Evolutionary conservation across 2,888 invertebrate genomes (phyloP), one percentile per base, ranked within the genome.

Genomic region (Ichneumoninae sp.): DNA sequence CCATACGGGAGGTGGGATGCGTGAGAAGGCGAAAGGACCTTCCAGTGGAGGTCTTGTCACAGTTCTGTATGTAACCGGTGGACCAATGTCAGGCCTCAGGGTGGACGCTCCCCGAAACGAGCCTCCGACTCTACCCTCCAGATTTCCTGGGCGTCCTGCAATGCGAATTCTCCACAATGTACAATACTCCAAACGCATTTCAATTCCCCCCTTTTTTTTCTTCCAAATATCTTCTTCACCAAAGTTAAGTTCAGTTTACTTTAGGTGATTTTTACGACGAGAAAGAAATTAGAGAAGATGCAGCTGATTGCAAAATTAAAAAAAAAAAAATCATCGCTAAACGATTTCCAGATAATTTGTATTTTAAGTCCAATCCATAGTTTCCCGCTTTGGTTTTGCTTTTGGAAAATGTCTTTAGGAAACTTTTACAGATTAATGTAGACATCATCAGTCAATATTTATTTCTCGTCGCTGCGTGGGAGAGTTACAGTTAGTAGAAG

Each of bases 11-110:
- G 96, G 95, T 50, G 98, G 98, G 88, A 98, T 96, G 80, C 97
- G 95, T 90, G 98, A 98, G 95, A 98, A 98, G 80, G 98, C 98
- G 93, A 97, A 98, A 44, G 98, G 98, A 40, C 98, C 98, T 22
- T 97, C 98, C 89, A 97, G 94, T 16, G 98, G 97, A 16, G 97
- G 97, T 87, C 97, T 94, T 83, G 94, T 93, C 86, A 91, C 94
- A 84, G 93, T 89, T 91, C 92, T 93, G 91, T 93, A 93, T 88
- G 90, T 93, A 89, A 94, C 94, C 71, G 94, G 94, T 71, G 95
- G 95, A 87, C 95, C 95, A 87, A 94, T 93, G 90, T 95, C 95
- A 83, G 95, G 94, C 89, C 91, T 89, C 87, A 93, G 89, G 83
- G 93, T 93, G 80, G 93, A 92, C 78, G 84, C 89, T 82, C 90